phyloP scores from a whole-genome alignment of 2,888 invertebrate genomes.

The Oscheius myriophilus region DNA sequence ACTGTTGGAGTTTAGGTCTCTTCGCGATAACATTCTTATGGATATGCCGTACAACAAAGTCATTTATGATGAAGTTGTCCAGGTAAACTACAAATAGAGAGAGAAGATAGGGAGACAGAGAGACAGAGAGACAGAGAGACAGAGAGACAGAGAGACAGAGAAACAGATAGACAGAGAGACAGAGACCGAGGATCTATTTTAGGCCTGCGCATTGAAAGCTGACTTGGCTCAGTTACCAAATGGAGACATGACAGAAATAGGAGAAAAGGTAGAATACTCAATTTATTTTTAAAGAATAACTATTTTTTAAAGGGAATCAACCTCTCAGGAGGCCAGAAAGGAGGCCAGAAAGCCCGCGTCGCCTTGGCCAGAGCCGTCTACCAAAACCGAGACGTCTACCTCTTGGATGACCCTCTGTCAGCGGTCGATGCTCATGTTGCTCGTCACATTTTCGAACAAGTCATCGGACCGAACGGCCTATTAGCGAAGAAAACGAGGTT shows the following conservation, averaged over 20 bases:
- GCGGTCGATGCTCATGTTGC: constrained; percentile 97
- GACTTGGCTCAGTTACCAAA: constrained; percentile 61
- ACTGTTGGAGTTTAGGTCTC: neutral
- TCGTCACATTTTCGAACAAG: constrained; percentile 79
- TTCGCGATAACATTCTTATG: constrained; percentile 39
- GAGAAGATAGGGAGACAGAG: neutral
- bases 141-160: too few species aligned
- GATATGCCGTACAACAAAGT: constrained; percentile 31
- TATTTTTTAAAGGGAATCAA: constrained; percentile 61
- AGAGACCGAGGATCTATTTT: constrained; percentile 15
- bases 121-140: too few species aligned
- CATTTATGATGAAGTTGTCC: constrained; percentile 24
- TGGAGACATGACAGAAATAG: constrained; percentile 68
- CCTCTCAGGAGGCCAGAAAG: constrained; percentile 66
- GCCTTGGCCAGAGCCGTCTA: constrained; percentile 91
- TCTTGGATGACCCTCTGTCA: constrained; percentile 92
- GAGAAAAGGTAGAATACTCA: constrained; percentile 55
- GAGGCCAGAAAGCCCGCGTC: constrained; percentile 78
- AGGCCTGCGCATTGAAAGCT: constrained; percentile 60
- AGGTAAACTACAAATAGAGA: too few species aligned
- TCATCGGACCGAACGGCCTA: constrained; percentile 67
- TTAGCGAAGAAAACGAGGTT: constrained; percentile 76
- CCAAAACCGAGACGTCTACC: constrained; percentile 85
- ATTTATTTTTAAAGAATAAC: neutral
- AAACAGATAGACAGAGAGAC: too few species aligned